Base-by-base conservation (phyloP, 2,888 invertebrate genomes). In the Autographa gamma region DNA sequence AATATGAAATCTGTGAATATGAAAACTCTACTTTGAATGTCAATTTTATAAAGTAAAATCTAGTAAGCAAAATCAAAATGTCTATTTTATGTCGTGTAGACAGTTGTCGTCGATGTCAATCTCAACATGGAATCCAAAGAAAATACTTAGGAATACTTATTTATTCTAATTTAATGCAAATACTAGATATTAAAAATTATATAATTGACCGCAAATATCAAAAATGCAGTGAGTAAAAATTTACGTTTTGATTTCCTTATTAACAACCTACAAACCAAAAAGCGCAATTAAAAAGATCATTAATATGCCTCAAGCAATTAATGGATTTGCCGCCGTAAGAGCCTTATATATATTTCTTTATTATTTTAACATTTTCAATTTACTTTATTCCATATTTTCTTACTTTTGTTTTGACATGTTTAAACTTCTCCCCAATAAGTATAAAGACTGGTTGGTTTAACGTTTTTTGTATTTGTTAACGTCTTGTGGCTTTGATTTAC, bases 141-240 rank as follows among this genome's bases (percentile, higher is more conserved):
- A 67, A 60, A 63, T 52, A 41, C 18, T 1, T 56, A 64, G 2
- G 43, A 60, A 60, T 32, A 43, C 0, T n/a, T 48, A 48, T n/a
- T 38, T 63, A 18, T 52, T n/a, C 31, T 58, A 58, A n/a, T 58
- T 58, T 43, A 43, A 60, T 56, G 19, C 0, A 60, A 48, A 60
- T 65, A 19, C 11, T 56, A 56, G 7, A 69, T 34, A n/a, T 34
- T 60, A 63, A 56, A 7, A 52, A 48, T 60, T 61, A 38, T 62
- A 65, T 60, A 8, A 25, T 41, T 48, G 34, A 52, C 9, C 31
- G n/a, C 11, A 52, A 31, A 56, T 43, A 65, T 54, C 19, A n/a
- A 73, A 61, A 72, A 85, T 85, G 85, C 74, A 76, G 84, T 85
- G 69, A 80, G 84, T 82, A 74, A 8, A 65, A 59, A 7, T n/a